A percentile compares a stretch with the other conserved stretches of the same genome.
Evolutionary conservation across 2,113 vertebrate species (phyloP).

Genomic region (Lycocorax pyrrhopterus): DNA sequence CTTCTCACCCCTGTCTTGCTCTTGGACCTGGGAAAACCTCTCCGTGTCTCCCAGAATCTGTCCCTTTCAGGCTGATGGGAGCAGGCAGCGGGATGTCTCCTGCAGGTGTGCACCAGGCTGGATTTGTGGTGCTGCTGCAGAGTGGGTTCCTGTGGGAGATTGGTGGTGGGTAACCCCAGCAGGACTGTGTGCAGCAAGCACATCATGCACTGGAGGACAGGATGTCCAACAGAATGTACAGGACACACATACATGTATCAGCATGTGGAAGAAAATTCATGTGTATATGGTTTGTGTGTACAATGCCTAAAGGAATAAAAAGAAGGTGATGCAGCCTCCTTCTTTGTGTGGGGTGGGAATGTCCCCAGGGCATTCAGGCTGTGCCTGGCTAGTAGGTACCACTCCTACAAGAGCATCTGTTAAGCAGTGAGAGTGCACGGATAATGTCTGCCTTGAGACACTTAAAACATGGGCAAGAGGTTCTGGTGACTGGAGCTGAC

Average conservation of each 20-base stretch:
- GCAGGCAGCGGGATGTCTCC: rapidly evolving
- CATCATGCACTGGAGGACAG: neutral
- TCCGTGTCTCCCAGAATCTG: neutral
- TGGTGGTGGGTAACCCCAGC: neutral
- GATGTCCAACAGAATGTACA: neutral
- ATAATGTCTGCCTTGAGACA: neutral
- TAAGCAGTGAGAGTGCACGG: neutral
- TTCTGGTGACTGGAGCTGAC: neutral
- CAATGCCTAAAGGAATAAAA: neutral
- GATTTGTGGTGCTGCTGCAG: neutral
- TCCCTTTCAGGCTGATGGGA: neutral
- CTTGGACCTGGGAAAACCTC: neutral
- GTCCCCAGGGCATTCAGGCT: neutral
- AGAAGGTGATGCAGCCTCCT: neutral
- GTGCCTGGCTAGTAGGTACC: neutral
- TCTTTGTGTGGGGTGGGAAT: neutral
- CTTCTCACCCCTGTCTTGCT: neutral
- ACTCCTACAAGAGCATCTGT: neutral
- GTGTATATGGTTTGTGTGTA: neutral
- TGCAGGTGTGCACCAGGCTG: neutral
- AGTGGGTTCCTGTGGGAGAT: neutral
- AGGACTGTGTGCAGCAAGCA: neutral
- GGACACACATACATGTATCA: neutral
- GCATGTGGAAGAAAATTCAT: neutral
- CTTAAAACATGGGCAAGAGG: neutral